Evolutionary conservation across 2,113 vertebrate genomes (phyloP).

Genomic region (Sinocyclocheilus grahami): DNA sequence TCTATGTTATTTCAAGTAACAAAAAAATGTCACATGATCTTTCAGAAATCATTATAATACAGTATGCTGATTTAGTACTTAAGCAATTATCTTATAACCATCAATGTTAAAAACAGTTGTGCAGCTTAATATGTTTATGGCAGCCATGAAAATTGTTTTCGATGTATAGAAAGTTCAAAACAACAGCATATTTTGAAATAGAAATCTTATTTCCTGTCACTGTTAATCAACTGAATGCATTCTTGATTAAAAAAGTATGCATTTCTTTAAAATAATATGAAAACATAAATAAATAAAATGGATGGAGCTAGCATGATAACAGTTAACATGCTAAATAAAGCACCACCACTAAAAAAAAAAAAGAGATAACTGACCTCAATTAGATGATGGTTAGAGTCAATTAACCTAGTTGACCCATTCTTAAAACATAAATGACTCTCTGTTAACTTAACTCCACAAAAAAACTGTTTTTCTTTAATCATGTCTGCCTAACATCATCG

Average conservation of each 20-base stretch:
- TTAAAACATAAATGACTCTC: conserved; percentile 15
- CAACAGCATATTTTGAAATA: neutral
- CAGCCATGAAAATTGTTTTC: neutral
- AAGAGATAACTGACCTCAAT: neutral
- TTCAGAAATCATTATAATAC: neutral
- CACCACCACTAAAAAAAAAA: neutral
- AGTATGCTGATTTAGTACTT: neutral
- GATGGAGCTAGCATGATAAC: neutral
- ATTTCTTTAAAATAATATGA: neutral
- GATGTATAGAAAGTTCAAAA: neutral
- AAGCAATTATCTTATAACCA: neutral
- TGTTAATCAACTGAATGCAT: neutral
- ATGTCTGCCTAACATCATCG: conserved; percentile 42
- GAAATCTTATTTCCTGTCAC: neutral
- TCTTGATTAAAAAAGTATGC: neutral
- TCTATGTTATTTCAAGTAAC: neutral
- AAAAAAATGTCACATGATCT: neutral
- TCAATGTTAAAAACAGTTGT: neutral
- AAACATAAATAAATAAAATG: too few species aligned
- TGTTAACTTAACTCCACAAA: conserved; percentile 38
- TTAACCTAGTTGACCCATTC: neutral
- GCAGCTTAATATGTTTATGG: neutral
- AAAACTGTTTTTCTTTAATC: conserved; percentile 42
- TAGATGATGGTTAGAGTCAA: neutral
- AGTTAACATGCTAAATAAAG: neutral